Percentiles rank a stretch among this genome's conserved stretches.
These are phyloP conservation scores for Nemotelus pantherinus DNA, from an alignment of 2,888 invertebrate genomes.

Conservation along the genomic window DNA sequence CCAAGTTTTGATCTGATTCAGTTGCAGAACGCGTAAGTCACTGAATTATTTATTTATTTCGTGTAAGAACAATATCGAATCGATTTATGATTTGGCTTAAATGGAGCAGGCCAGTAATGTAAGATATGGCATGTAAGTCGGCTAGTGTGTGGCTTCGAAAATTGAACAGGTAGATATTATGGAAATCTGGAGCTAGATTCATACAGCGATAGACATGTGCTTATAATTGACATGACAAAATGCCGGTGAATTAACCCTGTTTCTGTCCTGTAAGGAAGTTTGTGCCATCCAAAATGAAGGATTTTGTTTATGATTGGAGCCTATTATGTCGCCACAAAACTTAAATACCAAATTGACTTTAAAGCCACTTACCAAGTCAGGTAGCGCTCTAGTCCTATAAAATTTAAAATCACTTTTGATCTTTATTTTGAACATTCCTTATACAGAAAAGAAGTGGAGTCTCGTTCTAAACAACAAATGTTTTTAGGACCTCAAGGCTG, in stretches of 20 bases:
- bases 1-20: conserved; percentile 26
- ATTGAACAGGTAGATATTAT: background rate
- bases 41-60: conserved; percentile 42
- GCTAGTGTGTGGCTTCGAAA: conserved; percentile 26
- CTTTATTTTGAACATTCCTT: no score
- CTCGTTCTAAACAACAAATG: no score
- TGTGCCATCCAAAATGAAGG: no score
- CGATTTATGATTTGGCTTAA: conserved; percentile 42
- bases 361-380: no score
- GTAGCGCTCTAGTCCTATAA: no score
- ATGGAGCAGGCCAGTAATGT: conserved; percentile 39
- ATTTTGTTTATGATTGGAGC: no score
- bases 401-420: no score
- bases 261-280: no score
- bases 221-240: conserved; percentile 6
- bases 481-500: no score
- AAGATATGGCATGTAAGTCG: conserved; percentile 36
- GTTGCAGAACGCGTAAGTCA: conserved; percentile 25
- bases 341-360: no score
- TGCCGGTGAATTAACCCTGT: background rate
- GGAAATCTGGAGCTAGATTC: background rate
- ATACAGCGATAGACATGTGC: background rate
- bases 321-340: no score
- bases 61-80: conserved; percentile 38
- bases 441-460: no score